Evolutionary conservation across 2,797 vertebrate genomes (phyloP).

Genomic region (Sardinella longiceps): DNA sequence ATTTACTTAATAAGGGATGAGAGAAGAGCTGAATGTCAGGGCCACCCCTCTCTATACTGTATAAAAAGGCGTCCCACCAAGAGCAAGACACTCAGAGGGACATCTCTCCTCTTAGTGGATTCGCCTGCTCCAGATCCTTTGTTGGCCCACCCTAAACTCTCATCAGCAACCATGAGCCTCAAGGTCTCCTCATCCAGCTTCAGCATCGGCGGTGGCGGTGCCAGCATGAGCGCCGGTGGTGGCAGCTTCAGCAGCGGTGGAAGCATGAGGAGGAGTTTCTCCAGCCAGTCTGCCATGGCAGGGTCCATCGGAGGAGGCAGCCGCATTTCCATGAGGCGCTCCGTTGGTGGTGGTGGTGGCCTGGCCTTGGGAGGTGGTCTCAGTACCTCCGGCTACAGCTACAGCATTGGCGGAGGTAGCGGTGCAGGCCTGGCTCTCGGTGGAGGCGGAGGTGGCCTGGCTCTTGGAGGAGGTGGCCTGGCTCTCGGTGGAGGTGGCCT

Average conservation of each 20-base stretch:
- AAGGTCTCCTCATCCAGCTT: too few species aligned
- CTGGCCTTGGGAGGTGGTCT: conserved; percentile 49
- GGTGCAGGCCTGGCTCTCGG: too few species aligned
- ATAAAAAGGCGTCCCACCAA: conserved; percentile 58
- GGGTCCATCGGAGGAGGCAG: too few species aligned
- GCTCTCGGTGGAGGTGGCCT: conserved; percentile 25
- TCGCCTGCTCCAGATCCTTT: conserved; percentile 61
- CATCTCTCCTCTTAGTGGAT: conserved; percentile 74
- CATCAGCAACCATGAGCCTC: too few species aligned
- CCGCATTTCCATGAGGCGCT: too few species aligned
- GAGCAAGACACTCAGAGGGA: conserved; percentile 73
- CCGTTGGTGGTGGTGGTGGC: conserved; percentile 24
- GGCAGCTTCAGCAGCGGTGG: too few species aligned
- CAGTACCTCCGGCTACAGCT: not conserved
- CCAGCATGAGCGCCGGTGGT: too few species aligned
- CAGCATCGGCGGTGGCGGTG: too few species aligned
- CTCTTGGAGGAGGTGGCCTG: not conserved
- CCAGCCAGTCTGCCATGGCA: too few species aligned
- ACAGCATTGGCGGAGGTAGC: not conserved
- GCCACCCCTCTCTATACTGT: conserved; percentile 58
- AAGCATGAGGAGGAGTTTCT: too few species aligned
- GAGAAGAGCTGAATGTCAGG: conserved; percentile 39
- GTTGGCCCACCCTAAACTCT: too few species aligned
- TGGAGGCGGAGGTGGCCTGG: too few species aligned
- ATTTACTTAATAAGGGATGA: conserved; percentile 54